Evolutionary conservation across 2,797 vertebrate species (phyloP).

Genomic region (Ciconia nigra): DNA sequence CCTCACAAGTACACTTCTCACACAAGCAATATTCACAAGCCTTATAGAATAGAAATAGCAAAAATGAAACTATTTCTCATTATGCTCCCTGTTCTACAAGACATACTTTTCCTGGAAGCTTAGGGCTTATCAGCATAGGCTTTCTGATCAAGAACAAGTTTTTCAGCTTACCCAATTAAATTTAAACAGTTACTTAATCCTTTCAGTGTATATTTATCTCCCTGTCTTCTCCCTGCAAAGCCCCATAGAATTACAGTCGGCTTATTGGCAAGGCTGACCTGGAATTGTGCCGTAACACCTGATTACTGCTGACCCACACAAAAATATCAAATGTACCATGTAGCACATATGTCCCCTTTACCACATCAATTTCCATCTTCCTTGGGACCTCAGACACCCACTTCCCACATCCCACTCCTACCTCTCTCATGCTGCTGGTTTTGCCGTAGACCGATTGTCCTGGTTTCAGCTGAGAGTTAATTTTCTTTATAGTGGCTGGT

Average conservation of each 20-base stretch:
- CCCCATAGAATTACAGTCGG: not conserved
- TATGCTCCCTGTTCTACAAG: not conserved
- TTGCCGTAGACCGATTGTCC: rapidly evolving
- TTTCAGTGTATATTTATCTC: not conserved
- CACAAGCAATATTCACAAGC: not conserved
- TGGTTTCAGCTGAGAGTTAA: too few species aligned
- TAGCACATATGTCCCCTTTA: rapidly evolving
- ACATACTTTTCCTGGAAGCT: slow-evolving; percentile 1
- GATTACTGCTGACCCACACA: rapidly evolving
- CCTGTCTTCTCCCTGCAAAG: not conserved
- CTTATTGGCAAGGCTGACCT: not conserved
- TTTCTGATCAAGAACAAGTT: not conserved
- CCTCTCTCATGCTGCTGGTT: not conserved
- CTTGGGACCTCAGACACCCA: not conserved
- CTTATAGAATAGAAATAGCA: not conserved
- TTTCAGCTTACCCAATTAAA: not conserved
- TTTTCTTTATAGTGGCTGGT: too few species aligned
- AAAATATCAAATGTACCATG: not conserved
- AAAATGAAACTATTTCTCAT: slow-evolving; percentile 13
- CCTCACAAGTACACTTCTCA: not conserved
- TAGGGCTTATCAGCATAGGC: not conserved
- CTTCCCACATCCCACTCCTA: not conserved
- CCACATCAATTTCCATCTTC: not conserved
- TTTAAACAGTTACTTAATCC: not conserved
- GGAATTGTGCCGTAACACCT: not conserved